Evolutionary conservation across 2,113 vertebrate species (phyloP).

Genomic region (Callipepla squamata): DNA sequence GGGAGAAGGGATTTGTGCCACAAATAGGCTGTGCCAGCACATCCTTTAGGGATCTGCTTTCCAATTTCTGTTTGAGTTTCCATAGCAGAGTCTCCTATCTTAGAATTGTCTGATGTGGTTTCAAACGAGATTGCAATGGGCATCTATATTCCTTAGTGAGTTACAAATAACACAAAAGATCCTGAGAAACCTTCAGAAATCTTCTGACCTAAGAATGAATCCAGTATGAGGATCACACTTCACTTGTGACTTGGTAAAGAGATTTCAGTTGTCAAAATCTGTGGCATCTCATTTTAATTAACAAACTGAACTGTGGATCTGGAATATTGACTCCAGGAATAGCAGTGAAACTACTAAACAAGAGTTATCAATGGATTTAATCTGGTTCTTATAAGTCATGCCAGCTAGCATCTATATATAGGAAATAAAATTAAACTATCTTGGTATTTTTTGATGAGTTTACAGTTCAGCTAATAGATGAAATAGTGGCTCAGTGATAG

Average conservation of each 20-base stretch:
- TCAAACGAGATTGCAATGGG: not conserved
- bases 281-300: not conserved
- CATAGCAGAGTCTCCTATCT: not conserved
- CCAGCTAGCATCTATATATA: constrained; percentile 1
- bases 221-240: not conserved
- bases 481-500: not conserved
- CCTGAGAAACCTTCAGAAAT: not conserved
- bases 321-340: not conserved
- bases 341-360: not conserved
- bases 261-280: not conserved
- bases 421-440: constrained; percentile 3
- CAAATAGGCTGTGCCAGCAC: not conserved
- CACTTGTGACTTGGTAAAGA: not conserved
- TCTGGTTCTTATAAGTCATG: not conserved
- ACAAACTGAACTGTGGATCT: not conserved
- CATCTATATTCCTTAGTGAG: not conserved
- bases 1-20: not conserved
- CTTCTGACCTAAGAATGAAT: not conserved
- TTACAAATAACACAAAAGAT: not conserved
- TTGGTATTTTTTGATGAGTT: not conserved
- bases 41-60: not conserved
- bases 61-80: not conserved
- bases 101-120: not conserved
- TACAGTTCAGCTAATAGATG: constrained; percentile 24
- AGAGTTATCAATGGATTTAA: not conserved